These are phyloP conservation scores for Syrmaticus mikado DNA, from an alignment of 2,113 vertebrate genomes.

Conservation along the genomic window DNA sequence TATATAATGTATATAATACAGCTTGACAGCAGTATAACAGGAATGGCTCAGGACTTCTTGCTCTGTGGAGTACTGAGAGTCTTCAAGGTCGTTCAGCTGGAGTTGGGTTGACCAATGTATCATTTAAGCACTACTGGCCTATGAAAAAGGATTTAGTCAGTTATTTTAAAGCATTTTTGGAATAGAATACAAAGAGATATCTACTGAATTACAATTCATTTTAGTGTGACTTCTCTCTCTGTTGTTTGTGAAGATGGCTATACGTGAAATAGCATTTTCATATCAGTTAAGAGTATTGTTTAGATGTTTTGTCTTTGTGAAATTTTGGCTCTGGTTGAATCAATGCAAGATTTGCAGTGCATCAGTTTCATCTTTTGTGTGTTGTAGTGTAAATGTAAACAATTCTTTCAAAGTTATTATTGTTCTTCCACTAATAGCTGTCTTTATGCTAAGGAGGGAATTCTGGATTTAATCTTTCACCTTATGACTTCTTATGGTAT, in stretches of 20 bases:
- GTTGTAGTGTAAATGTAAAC: neutral
- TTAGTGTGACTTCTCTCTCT: neutral
- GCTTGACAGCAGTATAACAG: neutral
- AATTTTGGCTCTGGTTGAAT: neutral
- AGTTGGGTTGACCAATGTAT: neutral
- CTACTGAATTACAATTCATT: neutral
- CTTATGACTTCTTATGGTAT: neutral
- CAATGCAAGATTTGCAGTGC: neutral
- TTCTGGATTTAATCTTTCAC: neutral
- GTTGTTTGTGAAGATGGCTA: neutral
- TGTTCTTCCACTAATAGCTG: neutral
- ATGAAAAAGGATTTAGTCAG: neutral
- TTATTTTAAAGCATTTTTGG: neutral
- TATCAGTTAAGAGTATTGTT: slow-evolving; percentile 4
- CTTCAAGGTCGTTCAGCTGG: neutral
- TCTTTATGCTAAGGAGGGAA: neutral
- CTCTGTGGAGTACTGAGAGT: neutral
- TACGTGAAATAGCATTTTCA: neutral
- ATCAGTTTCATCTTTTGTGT: neutral
- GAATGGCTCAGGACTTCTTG: neutral
- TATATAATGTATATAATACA: neutral
- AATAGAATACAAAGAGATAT: neutral
- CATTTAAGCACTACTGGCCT: neutral
- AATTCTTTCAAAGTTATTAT: slow-evolving; percentile 17
- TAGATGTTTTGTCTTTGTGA: neutral